Evolutionary conservation across 2,797 vertebrate species (phyloP), one percentile per base, ranked within the genome.

Genomic region (Centroberyx gerrardi): DNA sequence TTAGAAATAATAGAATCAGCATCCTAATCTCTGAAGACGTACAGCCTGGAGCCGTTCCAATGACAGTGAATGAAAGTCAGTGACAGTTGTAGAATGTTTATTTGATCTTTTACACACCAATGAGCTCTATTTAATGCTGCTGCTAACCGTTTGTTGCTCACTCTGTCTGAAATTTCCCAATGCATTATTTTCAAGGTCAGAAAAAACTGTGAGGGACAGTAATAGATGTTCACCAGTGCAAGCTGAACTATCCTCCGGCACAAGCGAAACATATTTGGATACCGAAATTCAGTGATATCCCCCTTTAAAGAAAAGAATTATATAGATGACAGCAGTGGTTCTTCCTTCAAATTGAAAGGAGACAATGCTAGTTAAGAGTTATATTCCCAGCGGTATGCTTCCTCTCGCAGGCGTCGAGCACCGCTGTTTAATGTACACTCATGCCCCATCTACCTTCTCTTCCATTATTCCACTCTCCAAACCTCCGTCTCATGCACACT

Each of bases 371-470:
- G 96, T 98, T 98, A 98, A 97, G 97, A 97, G 97, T 97, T 96
- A 97, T 95, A 95, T 95, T 98, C 97, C 96, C 96, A 95, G 95
- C 93, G 92, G 96, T 96, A 95, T 93, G 92, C 95, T 96, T 95
- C 93, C 95, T 96, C 94, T 97, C 96, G 92, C 95, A 95, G 96
- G 96, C 96, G 93, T 97, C 96, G 95, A 95, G 93, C 96, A 96
- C 96, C 91, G 95, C 97, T 97, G 97, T 97, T 98, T 98, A 98
- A 98, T 99, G 97, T 97, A 98, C 95, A 97, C 97, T 96, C 97
- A 98, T 97, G 97, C 97, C 96, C 97, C 96, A 97, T 97, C 97
- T 97, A 96, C 96, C 96, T 95, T 94, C 92, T 93, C 96, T 95
- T 96, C 97, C 96, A 98, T 99, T 97, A 97, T 96, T 97, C 94